These are phyloP conservation scores for Spondyliosoma cantharus DNA, from an alignment of 2,797 vertebrate species.

Conservation along the genomic window DNA sequence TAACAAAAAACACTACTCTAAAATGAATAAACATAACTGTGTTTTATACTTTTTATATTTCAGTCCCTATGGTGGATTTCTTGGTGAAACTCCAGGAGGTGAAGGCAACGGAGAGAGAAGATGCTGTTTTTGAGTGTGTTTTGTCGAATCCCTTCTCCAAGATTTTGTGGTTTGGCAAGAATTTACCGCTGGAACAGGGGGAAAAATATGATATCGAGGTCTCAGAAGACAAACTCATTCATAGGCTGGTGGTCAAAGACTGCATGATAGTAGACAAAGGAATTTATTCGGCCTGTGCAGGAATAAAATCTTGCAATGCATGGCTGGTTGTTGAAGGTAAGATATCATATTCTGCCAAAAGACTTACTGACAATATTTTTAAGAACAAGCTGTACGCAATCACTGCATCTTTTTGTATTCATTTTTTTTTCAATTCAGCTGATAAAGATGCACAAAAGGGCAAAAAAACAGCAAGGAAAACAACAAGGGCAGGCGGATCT, in stretches of 20 bases:
- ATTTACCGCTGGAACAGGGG: conserved; percentile 71
- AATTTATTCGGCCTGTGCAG: conserved; percentile 84
- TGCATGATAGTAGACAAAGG: conserved; percentile 84
- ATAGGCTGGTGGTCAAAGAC: conserved; percentile 86
- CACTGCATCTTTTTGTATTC: background rate
- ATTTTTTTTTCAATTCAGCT: conserved; percentile 53
- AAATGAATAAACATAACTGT: background rate
- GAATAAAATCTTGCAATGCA: conserved; percentile 86
- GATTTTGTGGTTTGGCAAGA: conserved; percentile 87
- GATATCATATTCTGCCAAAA: conserved; percentile 42
- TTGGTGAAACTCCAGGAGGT: conserved; percentile 82
- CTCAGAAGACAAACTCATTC: conserved; percentile 87
- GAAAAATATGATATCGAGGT: conserved; percentile 85
- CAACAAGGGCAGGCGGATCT: conserved; percentile 77
- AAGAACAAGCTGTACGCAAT: background rate
- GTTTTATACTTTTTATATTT: conserved; percentile 19
- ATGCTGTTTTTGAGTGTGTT: conserved; percentile 85
- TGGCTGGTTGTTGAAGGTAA: conserved; percentile 90
- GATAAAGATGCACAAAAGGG: conserved; percentile 72
- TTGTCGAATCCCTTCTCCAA: conserved; percentile 83
- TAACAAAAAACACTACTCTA: background rate
- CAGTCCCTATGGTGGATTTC: conserved; percentile 82
- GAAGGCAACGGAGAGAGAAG: conserved; percentile 79
- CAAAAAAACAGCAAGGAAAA: conserved; percentile 79
- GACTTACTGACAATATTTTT: background rate